Base-by-base conservation (phyloP, 2,888 invertebrate species). In the Cyclophora punctaria region DNA sequence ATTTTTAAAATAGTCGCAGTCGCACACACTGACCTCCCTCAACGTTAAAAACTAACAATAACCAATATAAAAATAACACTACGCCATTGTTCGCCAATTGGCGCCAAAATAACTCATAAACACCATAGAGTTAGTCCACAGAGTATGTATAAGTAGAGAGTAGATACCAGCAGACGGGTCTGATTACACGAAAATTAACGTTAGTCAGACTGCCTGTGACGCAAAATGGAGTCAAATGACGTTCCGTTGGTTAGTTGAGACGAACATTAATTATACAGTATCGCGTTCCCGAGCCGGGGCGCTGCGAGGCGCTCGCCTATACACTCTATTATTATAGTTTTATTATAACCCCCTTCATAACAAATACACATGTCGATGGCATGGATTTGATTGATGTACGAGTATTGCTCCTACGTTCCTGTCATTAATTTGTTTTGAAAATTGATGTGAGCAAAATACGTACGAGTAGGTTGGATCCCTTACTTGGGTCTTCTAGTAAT, bases 171-270 rank as follows among this genome's bases (percentile, higher is more conserved):
- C 78, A 81, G 80, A 78, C 77, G 75, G 65, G 63, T 84, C 78
- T 55, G 59, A 71, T 85, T 83, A 66, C 83, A 74, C 77, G 72
- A 80, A 83, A 83, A 80, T 78, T 72, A 79, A 78, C 82, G 78
- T 75, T 76, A 73, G 69, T 58, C 66, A 67, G 71, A 63, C 67
- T 64, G 64, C 61, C 64, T 68, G 66, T 71, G 73, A 72, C 66
- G 66, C 64, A 67, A 58, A 53, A 41, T 37, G 50, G 50, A 53
- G 50, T 48, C 46, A 35, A n/a, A 44, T 51, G 64, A 67, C 74
- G 63, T 5, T 37, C 37, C 5, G 70, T 71, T 71, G 71, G 66
- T 71, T 68, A 71, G 73, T 67, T 68, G 79, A 79, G 80, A 78
- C 76, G 73, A 68, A 71, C 77, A 73, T 78, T 82, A 82, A 81